Conservation (phyloP, 1,140 invertebrate species). For the Pachypeltis micranthus region DNA sequence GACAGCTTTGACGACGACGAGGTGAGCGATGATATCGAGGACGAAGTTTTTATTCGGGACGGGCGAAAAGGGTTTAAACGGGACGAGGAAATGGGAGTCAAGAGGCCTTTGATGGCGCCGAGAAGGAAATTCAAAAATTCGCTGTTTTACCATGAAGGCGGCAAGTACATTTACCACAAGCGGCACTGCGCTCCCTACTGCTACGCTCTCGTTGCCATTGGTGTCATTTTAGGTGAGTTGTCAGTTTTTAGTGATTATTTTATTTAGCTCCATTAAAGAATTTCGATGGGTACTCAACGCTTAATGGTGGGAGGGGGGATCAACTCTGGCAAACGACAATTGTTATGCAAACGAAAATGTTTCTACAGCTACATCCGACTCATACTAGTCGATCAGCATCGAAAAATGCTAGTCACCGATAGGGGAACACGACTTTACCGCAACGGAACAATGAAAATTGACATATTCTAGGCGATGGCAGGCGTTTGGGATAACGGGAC, state of each 20-base stretch:
- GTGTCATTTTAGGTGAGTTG: conserved; percentile 25
- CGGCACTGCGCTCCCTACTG: conserved; percentile 46
- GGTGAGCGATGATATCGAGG: conserved; percentile 52
- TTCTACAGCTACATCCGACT: too few relatives aligned
- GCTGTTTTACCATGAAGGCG: conserved; percentile 35
- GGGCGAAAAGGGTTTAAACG: conserved; percentile 47
- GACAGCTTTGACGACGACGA: conserved; percentile 46
- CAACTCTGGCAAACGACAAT: too few relatives aligned
- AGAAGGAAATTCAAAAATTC: conserved; percentile 42
- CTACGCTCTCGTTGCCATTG: conserved; percentile 42
- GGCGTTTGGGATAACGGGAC: too few relatives aligned
- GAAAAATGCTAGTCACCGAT: too few relatives aligned
- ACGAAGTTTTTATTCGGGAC: conserved; percentile 64
- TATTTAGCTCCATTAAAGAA: conserved; percentile 9
- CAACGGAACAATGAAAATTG: too few relatives aligned
- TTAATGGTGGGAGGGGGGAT: too few relatives aligned
- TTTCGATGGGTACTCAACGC: too few relatives aligned
- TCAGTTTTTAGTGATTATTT: conserved; percentile 16
- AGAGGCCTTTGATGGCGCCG: conserved; percentile 61
- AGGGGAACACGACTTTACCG: too few relatives aligned
- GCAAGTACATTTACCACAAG: conserved; percentile 41
- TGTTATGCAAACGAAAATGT: too few relatives aligned
- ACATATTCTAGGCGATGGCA: too few relatives aligned
- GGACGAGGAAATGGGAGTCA: conserved; percentile 55
- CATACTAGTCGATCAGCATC: too few relatives aligned